phyloP scores from a whole-genome alignment of 1,140 invertebrate species.

The Periplaneta americana region DNA sequence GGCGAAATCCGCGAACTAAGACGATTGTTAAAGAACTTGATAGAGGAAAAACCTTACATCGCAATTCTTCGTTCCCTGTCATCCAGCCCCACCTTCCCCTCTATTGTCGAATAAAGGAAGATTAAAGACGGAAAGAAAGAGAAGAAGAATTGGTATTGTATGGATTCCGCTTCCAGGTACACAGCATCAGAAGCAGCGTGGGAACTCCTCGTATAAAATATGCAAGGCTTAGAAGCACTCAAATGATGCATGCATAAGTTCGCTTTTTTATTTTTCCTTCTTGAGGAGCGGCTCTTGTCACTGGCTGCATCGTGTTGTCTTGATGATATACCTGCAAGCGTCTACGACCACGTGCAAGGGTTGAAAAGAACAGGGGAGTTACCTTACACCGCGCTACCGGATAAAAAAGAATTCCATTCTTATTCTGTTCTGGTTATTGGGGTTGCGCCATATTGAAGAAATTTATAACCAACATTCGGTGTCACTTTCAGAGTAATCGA shows the following conservation, averaged over 20 bases:
- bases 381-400: background rate
- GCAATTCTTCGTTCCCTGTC: background rate
- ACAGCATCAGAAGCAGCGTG: background rate
- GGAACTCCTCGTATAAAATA: background rate
- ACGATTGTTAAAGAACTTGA: background rate
- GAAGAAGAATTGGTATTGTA: background rate
- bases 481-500: no score
- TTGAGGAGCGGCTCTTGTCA: background rate
- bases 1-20: background rate
- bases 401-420: background rate
- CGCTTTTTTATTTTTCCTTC: background rate
- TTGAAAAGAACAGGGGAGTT: background rate
- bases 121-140: background rate
- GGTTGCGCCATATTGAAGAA: background rate
- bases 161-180: background rate
- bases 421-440: background rate
- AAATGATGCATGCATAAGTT: background rate
- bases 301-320: background rate
- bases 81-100: background rate
- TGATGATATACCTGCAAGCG: background rate
- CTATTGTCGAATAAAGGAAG: background rate
- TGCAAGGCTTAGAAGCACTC: background rate
- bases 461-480: no score
- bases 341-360: background rate
- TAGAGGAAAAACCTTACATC: background rate